Base-by-base conservation (phyloP, 37 sponge, comb jelly and placozoan species). In the Eunapius fragilis region DNA sequence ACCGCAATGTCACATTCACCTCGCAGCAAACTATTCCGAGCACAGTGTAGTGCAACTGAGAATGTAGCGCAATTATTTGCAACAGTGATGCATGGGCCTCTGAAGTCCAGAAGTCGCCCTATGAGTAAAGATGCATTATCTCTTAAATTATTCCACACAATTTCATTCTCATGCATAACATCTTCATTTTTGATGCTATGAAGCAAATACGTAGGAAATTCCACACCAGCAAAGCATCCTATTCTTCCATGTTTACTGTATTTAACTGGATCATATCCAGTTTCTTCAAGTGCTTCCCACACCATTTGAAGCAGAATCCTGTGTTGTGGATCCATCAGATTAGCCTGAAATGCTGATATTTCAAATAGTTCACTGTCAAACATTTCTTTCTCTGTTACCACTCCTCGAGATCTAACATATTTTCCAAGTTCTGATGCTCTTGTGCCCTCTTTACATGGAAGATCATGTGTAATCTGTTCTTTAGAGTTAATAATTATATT, bases 1-100 rank as follows among this genome's bases (percentile, higher is more conserved):
- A 75, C 76, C 9, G 76, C 76, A 75, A 75, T 75, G 31, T 75
- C 76, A 75, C 76, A 75, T 75, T 75, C 76, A 25, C 31, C 33
- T 75, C 25, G 37, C 37, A 75, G 37, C 35, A 75, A 33, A 75
- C 76, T 75, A 28, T 33, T 27, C 4, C 37, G 76, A 11, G 76
- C 76, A 75, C 31, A 34, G 31, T 75, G 76, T 33, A 75, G 37
- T 27, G 76, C 76, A 33, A 32, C 76, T 9, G 37, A 35, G 19
- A 75, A 75, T 75, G 76, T 75, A 32, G 76, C 31, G 11, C 76
- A 75, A 34, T 27, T 75, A 33, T 75, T 27, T 32, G 76, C 31
- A 33, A 35, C 33, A 31, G 31, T 33, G 33, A 75, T 33, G 31
- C 76, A 75, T 33, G 76, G 76, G 25, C 76, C 76, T 75, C 76